These are phyloP conservation scores for Chelonoidis abingdonii DNA, from an alignment of 2,113 vertebrate species.

Conservation along the genomic window DNA sequence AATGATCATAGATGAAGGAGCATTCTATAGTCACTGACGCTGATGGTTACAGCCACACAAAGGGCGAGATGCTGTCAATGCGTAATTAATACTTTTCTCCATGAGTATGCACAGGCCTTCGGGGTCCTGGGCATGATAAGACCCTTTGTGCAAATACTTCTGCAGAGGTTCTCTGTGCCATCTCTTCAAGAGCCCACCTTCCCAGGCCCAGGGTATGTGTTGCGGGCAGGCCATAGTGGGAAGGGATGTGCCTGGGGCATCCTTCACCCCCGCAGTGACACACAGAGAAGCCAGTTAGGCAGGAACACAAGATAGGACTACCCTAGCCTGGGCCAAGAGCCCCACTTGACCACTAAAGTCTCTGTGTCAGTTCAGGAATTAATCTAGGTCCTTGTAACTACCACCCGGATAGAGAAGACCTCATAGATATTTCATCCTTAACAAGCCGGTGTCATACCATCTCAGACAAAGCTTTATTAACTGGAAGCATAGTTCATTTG, in stretches of 20 bases:
- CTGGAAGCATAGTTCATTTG: neutral
- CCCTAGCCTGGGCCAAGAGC: neutral
- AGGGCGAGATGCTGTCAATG: neutral
- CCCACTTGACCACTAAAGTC: neutral
- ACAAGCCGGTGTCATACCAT: neutral
- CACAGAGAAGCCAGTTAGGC: neutral
- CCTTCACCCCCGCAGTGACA: neutral
- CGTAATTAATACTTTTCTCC: neutral
- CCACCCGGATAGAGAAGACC: accelerated
- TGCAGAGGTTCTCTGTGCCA: neutral
- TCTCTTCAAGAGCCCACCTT: neutral
- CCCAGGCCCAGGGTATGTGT: neutral
- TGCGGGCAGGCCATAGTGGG: neutral
- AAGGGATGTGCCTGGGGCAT: neutral
- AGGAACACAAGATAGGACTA: neutral
- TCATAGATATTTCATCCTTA: neutral
- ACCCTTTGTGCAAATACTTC: accelerated
- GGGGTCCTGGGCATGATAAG: neutral
- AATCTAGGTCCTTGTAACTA: neutral
- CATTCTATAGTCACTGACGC: neutral
- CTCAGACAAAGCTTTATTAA: neutral
- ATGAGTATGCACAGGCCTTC: neutral
- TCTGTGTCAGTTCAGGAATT: neutral
- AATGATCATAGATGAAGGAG: neutral
- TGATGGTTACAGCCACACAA: accelerated